Evolutionary conservation across 2,113 vertebrate genomes (phyloP).

Genomic region (Eidolon helvum): DNA sequence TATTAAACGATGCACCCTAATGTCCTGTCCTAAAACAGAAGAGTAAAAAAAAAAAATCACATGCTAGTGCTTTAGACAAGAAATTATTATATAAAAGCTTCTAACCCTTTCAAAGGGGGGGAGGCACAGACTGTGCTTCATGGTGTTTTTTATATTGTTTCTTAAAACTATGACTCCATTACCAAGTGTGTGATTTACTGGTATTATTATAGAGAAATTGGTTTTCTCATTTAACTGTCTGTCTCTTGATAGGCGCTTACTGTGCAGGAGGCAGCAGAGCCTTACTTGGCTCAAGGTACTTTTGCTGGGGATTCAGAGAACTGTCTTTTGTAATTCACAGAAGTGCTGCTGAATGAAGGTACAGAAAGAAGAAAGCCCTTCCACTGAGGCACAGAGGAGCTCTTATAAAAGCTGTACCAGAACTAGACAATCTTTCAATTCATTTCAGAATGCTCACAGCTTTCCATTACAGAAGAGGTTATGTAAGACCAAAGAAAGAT

Average conservation of each 20-base stretch:
- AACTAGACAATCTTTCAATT: conserved; percentile 28
- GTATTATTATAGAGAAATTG: conserved; percentile 42
- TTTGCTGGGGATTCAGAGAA: conserved; percentile 48
- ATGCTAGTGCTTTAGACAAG: not conserved
- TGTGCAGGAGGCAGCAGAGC: not conserved
- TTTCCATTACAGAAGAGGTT: conserved; percentile 42
- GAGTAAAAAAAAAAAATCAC: not conserved
- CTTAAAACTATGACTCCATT: conserved; percentile 39
- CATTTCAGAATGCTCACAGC: conserved; percentile 16
- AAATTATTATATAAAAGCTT: not conserved
- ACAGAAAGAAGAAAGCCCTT: conserved; percentile 29
- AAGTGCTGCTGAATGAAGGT: conserved; percentile 25
- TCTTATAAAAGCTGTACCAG: not conserved
- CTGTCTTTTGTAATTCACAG: conserved; percentile 51
- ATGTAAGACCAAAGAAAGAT: not conserved
- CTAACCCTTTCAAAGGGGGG: not conserved
- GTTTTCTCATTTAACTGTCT: conserved; percentile 43
- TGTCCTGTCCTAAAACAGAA: not conserved
- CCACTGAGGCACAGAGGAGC: conserved; percentile 24
- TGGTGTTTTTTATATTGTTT: conserved; percentile 49
- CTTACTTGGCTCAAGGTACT: conserved; percentile 20
- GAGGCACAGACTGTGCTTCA: not conserved
- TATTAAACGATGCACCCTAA: not conserved
- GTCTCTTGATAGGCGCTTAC: conserved; percentile 27
- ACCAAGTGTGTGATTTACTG: conserved; percentile 18